Evolutionary conservation across 2,113 vertebrate species (phyloP).

Genomic region (Plecturocebus donacophilus): DNA sequence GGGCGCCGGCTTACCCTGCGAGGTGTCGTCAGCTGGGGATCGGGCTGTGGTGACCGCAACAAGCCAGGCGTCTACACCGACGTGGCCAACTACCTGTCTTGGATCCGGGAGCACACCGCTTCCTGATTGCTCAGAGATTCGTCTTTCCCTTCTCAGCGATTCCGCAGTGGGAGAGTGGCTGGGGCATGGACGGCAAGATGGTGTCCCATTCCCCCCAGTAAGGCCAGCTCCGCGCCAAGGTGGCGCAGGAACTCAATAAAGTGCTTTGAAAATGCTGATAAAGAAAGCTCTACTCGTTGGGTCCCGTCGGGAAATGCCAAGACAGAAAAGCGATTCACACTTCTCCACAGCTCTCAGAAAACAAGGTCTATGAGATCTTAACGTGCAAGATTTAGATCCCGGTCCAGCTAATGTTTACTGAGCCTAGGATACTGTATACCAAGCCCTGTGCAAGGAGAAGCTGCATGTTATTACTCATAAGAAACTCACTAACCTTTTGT

Average conservation of each 20-base stretch:
- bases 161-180: background rate
- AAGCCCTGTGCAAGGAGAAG: background rate
- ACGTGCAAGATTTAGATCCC: background rate
- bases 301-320: background rate
- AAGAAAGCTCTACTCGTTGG: background rate
- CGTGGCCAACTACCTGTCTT: conserved; percentile 79
- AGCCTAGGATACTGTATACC: background rate
- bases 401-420: background rate
- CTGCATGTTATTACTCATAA: background rate
- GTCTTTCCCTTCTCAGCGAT: background rate
- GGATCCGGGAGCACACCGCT: conserved; percentile 82
- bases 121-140: background rate
- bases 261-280: conserved; percentile 15
- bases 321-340: background rate
- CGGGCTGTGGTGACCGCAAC: conserved; percentile 86
- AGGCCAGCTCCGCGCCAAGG: accelerated
- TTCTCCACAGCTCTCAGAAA: background rate
- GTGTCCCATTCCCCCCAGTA: background rate
- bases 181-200: too few species aligned
- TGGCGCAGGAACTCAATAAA: conserved; percentile 58
- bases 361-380: background rate
- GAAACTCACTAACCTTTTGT: background rate
- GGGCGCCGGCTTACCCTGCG: conserved; percentile 78
- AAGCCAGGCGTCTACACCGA: conserved; percentile 90
- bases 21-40: conserved; percentile 90